A percentile compares a stretch with the other conserved stretches of the same genome.
Conservation (phyloP, 2,797 vertebrate genomes). For the Acestrorhynchus altus region DNA sequence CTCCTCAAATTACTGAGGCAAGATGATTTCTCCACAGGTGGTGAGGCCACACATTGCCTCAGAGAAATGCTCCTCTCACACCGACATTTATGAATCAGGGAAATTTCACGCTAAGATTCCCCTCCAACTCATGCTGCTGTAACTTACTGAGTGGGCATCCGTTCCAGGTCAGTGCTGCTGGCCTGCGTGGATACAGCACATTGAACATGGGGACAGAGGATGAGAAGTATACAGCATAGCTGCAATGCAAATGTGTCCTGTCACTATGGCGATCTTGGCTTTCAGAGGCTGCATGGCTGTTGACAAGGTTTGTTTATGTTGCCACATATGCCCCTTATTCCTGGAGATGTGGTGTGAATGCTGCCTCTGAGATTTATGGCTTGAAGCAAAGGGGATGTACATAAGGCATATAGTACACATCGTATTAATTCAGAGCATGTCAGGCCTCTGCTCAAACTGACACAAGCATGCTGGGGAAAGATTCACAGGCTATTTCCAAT, state of each 20-base stretch:
- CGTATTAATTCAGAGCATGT: background rate
- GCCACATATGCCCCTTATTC: background rate
- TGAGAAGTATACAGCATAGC: background rate
- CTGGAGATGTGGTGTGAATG: background rate
- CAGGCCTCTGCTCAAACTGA: constrained; percentile 10
- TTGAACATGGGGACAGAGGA: constrained; percentile 4
- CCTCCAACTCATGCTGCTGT: background rate
- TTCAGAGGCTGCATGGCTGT: background rate
- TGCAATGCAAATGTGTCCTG: constrained; percentile 25
- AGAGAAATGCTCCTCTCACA: background rate
- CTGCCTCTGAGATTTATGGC: constrained; percentile 2
- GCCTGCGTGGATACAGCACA: background rate
- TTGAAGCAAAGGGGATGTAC: background rate
- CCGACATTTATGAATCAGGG: constrained; percentile 6
- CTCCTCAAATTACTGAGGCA: constrained; percentile 9
- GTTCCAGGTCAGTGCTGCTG: constrained; percentile 7
- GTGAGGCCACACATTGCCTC: background rate
- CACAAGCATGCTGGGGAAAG: background rate
- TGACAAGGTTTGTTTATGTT: constrained; percentile 12
- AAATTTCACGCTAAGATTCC: constrained; percentile 9
- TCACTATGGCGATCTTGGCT: constrained; percentile 4
- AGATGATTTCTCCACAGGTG: constrained; percentile 13
- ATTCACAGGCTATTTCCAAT: background rate
- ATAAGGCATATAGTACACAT: constrained; percentile 12
- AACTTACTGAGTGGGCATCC: constrained; percentile 10